Evolutionary conservation across 2,888 invertebrate species (phyloP).

Genomic region (Onthophagus sagittarius): DNA sequence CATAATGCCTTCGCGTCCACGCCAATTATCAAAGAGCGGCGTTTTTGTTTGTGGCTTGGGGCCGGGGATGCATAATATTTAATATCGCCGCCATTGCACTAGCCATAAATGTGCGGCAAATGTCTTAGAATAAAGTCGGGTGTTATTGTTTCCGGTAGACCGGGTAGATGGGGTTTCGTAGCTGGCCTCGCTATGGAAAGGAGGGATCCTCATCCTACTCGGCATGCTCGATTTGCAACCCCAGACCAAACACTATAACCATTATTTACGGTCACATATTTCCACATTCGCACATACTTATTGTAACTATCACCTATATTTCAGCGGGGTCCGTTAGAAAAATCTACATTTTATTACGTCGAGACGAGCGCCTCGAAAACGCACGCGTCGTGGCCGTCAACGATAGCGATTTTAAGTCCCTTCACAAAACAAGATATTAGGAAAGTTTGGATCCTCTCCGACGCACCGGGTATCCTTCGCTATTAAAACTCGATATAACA

Average conservation of each 20-base stretch:
- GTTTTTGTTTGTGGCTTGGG: conserved; percentile 9
- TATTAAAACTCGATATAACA: conserved; percentile 13
- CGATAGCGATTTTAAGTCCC: not conserved
- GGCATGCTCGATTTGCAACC: conserved; percentile 45
- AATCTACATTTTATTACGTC: not conserved
- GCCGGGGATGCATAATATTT: conserved; percentile 5
- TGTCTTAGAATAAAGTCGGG: conserved; percentile 47
- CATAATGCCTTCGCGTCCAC: conserved; percentile 9
- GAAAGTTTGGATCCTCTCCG: conserved; percentile 28
- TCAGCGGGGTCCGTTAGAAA: conserved; percentile 1
- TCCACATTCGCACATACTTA: conserved; percentile 44
- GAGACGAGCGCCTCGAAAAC: not conserved
- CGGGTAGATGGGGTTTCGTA: conserved; percentile 39
- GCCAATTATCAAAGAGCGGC: conserved; percentile 17
- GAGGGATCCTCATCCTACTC: conserved; percentile 40
- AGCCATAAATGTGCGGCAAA: conserved; percentile 43
- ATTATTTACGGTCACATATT: conserved; percentile 46
- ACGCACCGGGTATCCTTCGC: not conserved
- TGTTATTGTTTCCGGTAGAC: conserved; percentile 37
- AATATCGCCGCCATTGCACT: not conserved
- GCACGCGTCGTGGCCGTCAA: not conserved
- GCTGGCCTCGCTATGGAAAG: conserved; percentile 13
- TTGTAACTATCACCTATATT: conserved; percentile 27
- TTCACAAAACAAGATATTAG: conserved; percentile 34
- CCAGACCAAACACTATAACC: conserved; percentile 39